phyloP scores from a whole-genome alignment of 2,113 vertebrate genomes.

The Geococcyx californianus region DNA sequence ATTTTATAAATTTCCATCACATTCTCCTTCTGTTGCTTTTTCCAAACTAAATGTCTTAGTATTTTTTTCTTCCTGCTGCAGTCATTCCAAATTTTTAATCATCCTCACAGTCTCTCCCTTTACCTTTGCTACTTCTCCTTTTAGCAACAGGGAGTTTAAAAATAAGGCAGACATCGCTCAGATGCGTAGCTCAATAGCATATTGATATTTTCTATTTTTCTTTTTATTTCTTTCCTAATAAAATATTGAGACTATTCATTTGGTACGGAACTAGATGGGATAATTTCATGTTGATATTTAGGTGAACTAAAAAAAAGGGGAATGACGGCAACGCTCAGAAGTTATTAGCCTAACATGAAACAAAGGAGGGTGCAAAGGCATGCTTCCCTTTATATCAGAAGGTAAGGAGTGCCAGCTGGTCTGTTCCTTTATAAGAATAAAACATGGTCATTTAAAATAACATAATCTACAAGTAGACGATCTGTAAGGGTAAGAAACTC shows the following conservation, averaged over 20 bases:
- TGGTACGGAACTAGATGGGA: not conserved
- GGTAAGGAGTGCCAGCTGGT: not conserved
- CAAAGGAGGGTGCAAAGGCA: not conserved
- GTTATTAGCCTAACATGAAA: not conserved
- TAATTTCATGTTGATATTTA: not conserved
- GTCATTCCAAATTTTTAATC: not conserved
- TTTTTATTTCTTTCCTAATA: not conserved
- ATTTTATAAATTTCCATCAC: not conserved
- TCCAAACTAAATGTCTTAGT: not conserved
- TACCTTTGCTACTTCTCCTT: not conserved
- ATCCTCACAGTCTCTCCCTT: fast-evolving
- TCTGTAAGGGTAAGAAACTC: not conserved
- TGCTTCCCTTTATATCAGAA: not conserved
- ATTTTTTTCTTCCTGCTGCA: not conserved
- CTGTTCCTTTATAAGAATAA: not conserved
- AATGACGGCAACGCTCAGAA: not conserved
- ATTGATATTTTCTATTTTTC: not conserved
- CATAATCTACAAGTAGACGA: not conserved
- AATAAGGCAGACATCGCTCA: not conserved
- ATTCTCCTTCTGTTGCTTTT: not conserved
- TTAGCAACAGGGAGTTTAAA: not conserved
- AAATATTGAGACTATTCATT: not conserved
- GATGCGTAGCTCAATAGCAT: not conserved
- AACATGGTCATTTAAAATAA: not conserved
- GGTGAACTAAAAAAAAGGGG: not conserved